Conservation (phyloP, 2,888 invertebrate species). For the Heliconius aoede region DNA sequence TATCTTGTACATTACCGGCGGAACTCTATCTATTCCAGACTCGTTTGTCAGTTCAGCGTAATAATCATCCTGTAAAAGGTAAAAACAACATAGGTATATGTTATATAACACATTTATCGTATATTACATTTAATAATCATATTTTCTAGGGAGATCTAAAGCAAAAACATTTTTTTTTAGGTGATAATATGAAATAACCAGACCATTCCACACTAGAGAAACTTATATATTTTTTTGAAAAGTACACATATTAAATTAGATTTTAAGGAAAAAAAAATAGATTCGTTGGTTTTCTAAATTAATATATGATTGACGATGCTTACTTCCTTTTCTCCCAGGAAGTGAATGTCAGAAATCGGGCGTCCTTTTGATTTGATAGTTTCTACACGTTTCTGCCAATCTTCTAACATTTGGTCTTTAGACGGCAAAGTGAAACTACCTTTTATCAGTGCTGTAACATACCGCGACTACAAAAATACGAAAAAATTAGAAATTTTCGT, state of each 20-base stretch:
- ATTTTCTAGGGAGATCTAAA: constrained; percentile 42
- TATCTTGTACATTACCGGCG: constrained; percentile 75
- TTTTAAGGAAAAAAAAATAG: no score
- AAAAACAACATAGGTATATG: no score
- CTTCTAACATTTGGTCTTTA: constrained; percentile 68
- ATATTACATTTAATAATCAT: constrained; percentile 54
- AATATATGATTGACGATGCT: neutral
- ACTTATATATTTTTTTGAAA: no score
- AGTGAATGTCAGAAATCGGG: constrained; percentile 66
- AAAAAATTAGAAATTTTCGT: neutral
- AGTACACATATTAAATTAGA: no score
- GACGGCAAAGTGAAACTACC: constrained; percentile 73
- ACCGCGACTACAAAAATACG: constrained; percentile 65
- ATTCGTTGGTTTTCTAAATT: no score
- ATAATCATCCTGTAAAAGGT: constrained; percentile 56
- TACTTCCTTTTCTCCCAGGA: constrained; percentile 72
- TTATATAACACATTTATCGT: no score
- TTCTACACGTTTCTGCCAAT: constrained; percentile 67
- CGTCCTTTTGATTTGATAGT: constrained; percentile 57
- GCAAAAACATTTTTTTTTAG: neutral
- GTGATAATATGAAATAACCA: no score
- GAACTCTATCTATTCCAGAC: constrained; percentile 73
- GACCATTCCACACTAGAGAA: no score
- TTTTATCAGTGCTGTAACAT: constrained; percentile 67
- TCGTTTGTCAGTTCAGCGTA: constrained; percentile 68